Evolutionary conservation across 2,888 invertebrate genomes (phyloP).

Genomic region (Antitype chi): DNA sequence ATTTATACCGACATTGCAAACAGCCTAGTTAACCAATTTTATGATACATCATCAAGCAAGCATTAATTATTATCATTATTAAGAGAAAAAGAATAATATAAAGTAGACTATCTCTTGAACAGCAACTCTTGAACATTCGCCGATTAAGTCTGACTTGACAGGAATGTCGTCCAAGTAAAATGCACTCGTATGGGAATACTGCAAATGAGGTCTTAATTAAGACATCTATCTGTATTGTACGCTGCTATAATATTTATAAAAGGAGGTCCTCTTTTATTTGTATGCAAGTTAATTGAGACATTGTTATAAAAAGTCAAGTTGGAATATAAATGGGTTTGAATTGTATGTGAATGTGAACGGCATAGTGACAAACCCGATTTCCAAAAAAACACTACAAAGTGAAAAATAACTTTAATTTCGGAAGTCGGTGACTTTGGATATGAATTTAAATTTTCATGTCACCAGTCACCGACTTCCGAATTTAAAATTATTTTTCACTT

Average conservation of each 20-base stretch:
- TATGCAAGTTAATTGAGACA: conserved; percentile 55
- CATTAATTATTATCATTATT: not conserved
- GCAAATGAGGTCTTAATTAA: conserved; percentile 67
- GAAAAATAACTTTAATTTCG: no score
- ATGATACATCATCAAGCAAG: conserved; percentile 1
- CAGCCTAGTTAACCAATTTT: not conserved
- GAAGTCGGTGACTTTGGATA: no score
- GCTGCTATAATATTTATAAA: conserved; percentile 62
- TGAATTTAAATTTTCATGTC: no score
- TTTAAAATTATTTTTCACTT: no score
- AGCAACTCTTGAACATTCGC: conserved; percentile 38
- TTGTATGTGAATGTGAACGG: conserved; percentile 28
- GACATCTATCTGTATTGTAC: conserved; percentile 64
- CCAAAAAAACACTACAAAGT: no score
- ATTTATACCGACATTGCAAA: not conserved
- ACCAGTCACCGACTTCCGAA: no score
- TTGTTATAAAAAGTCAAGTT: conserved; percentile 49
- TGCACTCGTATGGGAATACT: conserved; percentile 55
- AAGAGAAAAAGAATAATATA: conserved; percentile 10
- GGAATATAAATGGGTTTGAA: conserved; percentile 47
- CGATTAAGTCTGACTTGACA: conserved; percentile 40
- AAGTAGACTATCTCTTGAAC: conserved; percentile 17
- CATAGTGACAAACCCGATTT: conserved; percentile 30
- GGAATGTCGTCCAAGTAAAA: conserved; percentile 61
- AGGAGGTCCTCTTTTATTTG: conserved; percentile 45